These are phyloP conservation scores for Pentalonia nigronervosa DNA, from an alignment of 1,140 invertebrate genomes.

Conservation along the genomic window DNA sequence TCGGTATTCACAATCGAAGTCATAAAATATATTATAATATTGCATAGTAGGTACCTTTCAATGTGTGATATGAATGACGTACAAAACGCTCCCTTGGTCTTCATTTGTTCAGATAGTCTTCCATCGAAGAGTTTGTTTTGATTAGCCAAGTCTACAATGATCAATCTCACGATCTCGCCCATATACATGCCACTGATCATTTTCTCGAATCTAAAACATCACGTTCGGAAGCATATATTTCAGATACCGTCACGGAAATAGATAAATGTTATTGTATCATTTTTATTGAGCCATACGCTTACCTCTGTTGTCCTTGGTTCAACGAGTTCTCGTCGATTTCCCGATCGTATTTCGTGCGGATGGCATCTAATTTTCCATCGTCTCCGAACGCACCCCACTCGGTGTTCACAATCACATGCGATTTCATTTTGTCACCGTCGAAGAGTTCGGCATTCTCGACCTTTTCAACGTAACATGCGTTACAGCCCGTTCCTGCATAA, in stretches of 20 bases:
- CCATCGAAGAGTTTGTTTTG: conserved; percentile 78
- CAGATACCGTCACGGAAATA: neutral
- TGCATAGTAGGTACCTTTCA: conserved; percentile 71
- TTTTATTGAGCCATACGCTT: neutral
- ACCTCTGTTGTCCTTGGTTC: conserved; percentile 23
- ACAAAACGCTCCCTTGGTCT: conserved; percentile 80
- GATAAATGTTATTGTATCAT: neutral
- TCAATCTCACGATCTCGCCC: conserved; percentile 80
- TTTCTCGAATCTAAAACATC: conserved; percentile 76
- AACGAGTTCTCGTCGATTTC: conserved; percentile 68
- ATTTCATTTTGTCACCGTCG: conserved; percentile 72
- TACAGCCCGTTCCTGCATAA: conserved; percentile 94
- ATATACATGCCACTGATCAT: conserved; percentile 92
- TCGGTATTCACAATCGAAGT: too few species aligned
- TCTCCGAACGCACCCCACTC: conserved; percentile 86
- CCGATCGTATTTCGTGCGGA: conserved; percentile 76
- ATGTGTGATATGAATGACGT: conserved; percentile 98
- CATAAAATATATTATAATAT: neutral
- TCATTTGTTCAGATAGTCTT: conserved; percentile 74
- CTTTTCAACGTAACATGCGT: conserved; percentile 91
- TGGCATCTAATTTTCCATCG: conserved; percentile 77
- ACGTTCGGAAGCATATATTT: conserved; percentile 62
- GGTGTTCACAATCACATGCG: conserved; percentile 83
- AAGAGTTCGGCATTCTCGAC: conserved; percentile 72
- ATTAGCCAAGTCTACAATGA: conserved; percentile 77